Evolutionary conservation across 1,140 invertebrate genomes (phyloP).

Genomic region (Heliconius melpomene): DNA sequence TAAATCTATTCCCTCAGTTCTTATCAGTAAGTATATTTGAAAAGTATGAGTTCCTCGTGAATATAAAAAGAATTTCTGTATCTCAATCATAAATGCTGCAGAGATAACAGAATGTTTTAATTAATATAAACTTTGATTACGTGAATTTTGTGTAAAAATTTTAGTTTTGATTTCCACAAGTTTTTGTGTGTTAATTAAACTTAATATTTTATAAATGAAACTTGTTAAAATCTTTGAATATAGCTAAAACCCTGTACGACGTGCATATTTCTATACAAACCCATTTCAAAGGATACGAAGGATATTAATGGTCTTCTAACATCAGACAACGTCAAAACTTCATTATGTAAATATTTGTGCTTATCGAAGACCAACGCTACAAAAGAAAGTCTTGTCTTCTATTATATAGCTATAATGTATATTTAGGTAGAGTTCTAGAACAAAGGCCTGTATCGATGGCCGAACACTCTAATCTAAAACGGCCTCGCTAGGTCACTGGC

Average conservation of each 20-base stretch:
- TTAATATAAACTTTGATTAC: neutral
- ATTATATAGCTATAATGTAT: neutral
- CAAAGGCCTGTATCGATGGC: slow-evolving; percentile 29
- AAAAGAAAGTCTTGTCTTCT: slow-evolving; percentile 1
- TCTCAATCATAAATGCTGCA: slow-evolving; percentile 6
- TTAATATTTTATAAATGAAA: neutral
- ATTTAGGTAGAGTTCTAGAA: neutral
- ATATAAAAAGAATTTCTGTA: slow-evolving; percentile 5
- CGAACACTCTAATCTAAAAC: slow-evolving; percentile 42
- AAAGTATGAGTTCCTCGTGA: neutral
- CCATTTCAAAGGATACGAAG: neutral
- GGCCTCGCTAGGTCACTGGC: slow-evolving; percentile 52
- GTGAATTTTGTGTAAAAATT: neutral
- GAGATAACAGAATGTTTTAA: slow-evolving; percentile 6
- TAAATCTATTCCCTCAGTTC: neutral
- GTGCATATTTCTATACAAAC: neutral
- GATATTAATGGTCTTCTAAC: neutral
- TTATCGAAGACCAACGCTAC: neutral
- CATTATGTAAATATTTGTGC: slow-evolving; percentile 9
- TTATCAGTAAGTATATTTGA: neutral
- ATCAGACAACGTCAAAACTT: slow-evolving; percentile 5
- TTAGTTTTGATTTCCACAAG: neutral
- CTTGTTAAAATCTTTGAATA: neutral
- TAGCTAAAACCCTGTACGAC: neutral
- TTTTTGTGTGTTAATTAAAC: too few relatives aligned